A percentile compares a stretch with the other conserved stretches of the same genome.
Conservation (phyloP, 1,140 invertebrate genomes). For the Bombus turneri region DNA sequence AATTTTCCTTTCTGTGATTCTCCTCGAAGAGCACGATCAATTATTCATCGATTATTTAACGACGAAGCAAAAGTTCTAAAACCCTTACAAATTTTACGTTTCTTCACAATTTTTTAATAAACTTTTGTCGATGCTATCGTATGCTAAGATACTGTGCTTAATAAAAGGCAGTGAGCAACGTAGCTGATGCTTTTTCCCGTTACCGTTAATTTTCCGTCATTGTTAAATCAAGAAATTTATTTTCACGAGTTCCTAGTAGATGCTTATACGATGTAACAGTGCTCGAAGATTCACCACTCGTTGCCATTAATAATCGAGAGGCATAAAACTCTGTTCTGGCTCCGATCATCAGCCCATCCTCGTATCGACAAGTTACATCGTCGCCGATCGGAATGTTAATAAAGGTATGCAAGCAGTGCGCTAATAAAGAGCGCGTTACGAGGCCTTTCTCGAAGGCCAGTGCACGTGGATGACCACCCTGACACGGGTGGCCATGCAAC, state of each 20-base stretch:
- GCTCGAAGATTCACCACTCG: not conserved
- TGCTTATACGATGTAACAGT: not conserved
- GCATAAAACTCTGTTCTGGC: not conserved
- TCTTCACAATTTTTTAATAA: not conserved
- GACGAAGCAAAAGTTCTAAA: too few relatives aligned
- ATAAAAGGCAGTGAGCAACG: not conserved
- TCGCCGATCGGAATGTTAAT: conserved; percentile 40
- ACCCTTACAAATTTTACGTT: too few relatives aligned
- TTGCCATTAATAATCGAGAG: not conserved
- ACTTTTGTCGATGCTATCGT: not conserved
- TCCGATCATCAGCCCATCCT: not conserved
- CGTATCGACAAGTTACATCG: conserved; percentile 7
- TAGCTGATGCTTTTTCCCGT: not conserved
- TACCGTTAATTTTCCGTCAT: not conserved
- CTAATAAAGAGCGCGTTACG: conserved; percentile 36
- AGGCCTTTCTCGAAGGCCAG: conserved; percentile 13
- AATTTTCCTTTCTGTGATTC: too few relatives aligned
- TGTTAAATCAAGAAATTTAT: not conserved
- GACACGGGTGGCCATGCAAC: conserved; percentile 58
- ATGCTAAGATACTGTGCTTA: too few relatives aligned
- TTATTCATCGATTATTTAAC: too few relatives aligned
- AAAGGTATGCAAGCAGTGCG: conserved; percentile 5
- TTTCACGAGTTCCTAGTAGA: not conserved
- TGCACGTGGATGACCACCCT: conserved; percentile 59
- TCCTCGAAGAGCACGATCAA: too few relatives aligned